Evolutionary conservation across 2,888 invertebrate species (phyloP), one percentile per base, ranked within the genome.

Genomic region (Stomorhina lunata): DNA sequence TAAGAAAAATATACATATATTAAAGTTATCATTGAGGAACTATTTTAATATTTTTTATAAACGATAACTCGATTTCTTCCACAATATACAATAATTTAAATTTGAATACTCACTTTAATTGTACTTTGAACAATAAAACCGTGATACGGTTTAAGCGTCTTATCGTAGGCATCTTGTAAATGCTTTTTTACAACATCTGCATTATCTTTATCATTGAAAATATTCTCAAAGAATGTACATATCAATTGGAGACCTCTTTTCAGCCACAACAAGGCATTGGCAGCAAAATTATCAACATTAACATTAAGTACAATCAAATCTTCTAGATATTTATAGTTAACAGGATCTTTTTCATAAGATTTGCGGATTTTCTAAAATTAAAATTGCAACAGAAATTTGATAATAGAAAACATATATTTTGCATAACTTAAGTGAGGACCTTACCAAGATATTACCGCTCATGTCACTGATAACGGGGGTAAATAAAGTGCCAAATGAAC

Each of bases 41-140:
- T n/a, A n/a, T n/a, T n/a, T n/a, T n/a, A n/a, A n/a, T n/a, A n/a
- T n/a, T n/a, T n/a, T n/a, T n/a, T n/a, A n/a, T n/a, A n/a, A n/a
- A n/a, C n/a, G n/a, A n/a, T n/a, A n/a, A n/a, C n/a, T n/a, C n/a
- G n/a, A n/a, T n/a, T n/a, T n/a, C n/a, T n/a, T n/a, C n/a, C n/a
- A n/a, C n/a, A n/a, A n/a, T 32, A 10, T 9, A 45, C 10, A 17
- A 9, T 34, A 25, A 34, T 4, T 7, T 22, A 43, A 43, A 12
- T 50, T 61, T 45, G 4, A 4, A 34, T 22, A 61, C 84, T 92
- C 92, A 95, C 96, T 88, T 92, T 92, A 89, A 96, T 95, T 61
- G 96, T 90, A 91, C 95, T 94, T 87, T 95, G 95, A 3, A 95
- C 94, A 86, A 96, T 92, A 94, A 95, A 96, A 83, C 94, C 95